Evolutionary conservation across 2,888 invertebrate genomes (phyloP), one percentile per base, ranked within the genome.

Genomic region (Tenthredo mesomela): DNA sequence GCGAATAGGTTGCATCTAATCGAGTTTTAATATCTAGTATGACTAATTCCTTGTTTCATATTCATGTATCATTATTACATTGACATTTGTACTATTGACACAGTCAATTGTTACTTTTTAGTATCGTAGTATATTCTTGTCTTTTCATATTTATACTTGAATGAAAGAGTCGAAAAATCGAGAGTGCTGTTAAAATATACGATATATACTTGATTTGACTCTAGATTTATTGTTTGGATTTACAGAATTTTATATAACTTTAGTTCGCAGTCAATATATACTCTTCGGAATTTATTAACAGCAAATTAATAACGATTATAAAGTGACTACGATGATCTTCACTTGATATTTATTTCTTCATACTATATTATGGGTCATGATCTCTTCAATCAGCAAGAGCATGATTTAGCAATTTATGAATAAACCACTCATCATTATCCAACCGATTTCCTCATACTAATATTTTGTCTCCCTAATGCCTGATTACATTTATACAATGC

Each of bases 321-420:
- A 54, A 29, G 7, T 7, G n/a, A n/a, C 54, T 54, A n/a, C 1
- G 18, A 54, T 7, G n/a, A 54, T n/a, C 54, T 54, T 54, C 54
- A 54, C 54, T 54, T 54, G 54, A 54, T 54, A n/a, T 54, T 54
- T 0, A 54, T 54, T 54, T 7, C 7, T 54, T n/a, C n/a, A n/a
- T n/a, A n/a, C n/a, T 7, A 54, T n/a, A 54, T 54, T n/a, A 18
- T 1, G n/a, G n/a, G 21, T 61, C 25, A 25, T 29, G 67, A 67
- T 15, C 43, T 43, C 65, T 65, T 5, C 12, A 61, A 29, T 61
- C 25, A 61, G 2, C 25, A 61, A 25, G 10, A 12, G 4, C 61
- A 50, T 84, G 1, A 70, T 84, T 37, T 25, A n/a, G n/a, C 29
- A 73, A 25, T 29, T 80, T 83, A 47, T 12, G 12, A 25, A 61